Conservation (phyloP, 2,888 invertebrate species). For the Caenorhabditis doughertyi region DNA sequence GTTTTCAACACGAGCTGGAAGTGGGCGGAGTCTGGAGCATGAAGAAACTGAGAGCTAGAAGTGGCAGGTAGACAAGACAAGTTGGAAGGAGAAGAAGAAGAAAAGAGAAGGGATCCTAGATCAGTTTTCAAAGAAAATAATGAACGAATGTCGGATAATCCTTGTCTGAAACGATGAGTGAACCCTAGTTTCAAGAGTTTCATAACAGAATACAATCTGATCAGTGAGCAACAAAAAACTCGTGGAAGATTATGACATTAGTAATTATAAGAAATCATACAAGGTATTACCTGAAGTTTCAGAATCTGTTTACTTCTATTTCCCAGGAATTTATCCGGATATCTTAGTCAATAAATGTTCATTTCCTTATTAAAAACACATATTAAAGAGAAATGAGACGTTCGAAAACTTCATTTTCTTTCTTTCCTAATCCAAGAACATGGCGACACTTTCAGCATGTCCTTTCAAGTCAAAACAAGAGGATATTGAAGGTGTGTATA, state of each 20-base stretch:
- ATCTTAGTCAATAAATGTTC: constrained; percentile 5
- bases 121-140: constrained; percentile 20
- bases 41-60: constrained; percentile 27
- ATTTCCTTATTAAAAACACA: constrained; percentile 26
- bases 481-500: constrained; percentile 29
- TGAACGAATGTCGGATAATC: constrained; percentile 12
- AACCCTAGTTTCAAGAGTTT: constrained; percentile 27
- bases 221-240: constrained; percentile 31
- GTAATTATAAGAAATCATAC: constrained; percentile 22
- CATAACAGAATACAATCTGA: constrained; percentile 19
- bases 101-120: constrained; percentile 24
- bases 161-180: neutral
- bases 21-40: constrained; percentile 25
- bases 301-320: constrained; percentile 27
- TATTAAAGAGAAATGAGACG: neutral
- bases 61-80: constrained; percentile 39
- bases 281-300: constrained; percentile 1
- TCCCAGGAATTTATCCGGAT: constrained; percentile 33
- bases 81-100: constrained; percentile 26
- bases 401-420: constrained; percentile 15
- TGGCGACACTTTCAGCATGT: constrained; percentile 35
- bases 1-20: constrained; percentile 52
- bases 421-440: constrained; percentile 18
- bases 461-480: constrained; percentile 49
- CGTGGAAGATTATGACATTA: constrained; percentile 14